Conservation (phyloP, 2,888 invertebrate genomes). For the Uropetala carovei region DNA sequence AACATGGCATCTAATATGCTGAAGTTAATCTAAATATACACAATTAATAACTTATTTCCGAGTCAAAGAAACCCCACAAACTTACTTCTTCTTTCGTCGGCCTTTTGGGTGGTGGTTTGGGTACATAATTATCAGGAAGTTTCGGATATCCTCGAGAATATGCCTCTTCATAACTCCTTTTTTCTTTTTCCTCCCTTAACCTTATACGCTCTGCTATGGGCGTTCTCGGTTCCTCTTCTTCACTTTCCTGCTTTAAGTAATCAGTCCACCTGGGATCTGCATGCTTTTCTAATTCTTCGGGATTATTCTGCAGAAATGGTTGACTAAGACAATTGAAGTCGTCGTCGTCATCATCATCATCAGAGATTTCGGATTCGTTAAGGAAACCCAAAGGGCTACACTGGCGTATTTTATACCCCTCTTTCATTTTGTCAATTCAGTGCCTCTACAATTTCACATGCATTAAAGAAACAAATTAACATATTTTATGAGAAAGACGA, state of each 20-base stretch:
- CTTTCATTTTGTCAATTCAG: too few relatives aligned
- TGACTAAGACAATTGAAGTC: background rate
- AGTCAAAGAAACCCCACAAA: background rate
- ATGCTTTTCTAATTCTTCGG: background rate
- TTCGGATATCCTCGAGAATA: background rate
- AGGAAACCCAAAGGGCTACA: background rate
- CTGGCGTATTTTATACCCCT: background rate
- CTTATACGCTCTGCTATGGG: background rate
- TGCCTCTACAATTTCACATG: too few relatives aligned
- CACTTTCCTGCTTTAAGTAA: background rate
- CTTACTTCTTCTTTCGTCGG: background rate
- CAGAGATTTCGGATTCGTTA: background rate
- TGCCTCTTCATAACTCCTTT: background rate
- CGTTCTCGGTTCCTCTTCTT: background rate
- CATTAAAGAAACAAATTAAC: too few relatives aligned
- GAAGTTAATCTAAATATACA: too few relatives aligned
- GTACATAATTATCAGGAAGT: background rate
- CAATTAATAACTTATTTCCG: too few relatives aligned
- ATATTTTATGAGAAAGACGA: too few relatives aligned
- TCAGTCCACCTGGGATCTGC: background rate
- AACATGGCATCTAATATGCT: too few relatives aligned
- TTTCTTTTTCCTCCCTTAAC: background rate
- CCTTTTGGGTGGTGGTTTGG: background rate
- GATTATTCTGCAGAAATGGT: background rate
- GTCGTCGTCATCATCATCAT: background rate